Percentiles rank a stretch among this genome's conserved stretches.
Conservation (phyloP, 2,888 invertebrate species). For the Drosophila diplacantha region DNA sequence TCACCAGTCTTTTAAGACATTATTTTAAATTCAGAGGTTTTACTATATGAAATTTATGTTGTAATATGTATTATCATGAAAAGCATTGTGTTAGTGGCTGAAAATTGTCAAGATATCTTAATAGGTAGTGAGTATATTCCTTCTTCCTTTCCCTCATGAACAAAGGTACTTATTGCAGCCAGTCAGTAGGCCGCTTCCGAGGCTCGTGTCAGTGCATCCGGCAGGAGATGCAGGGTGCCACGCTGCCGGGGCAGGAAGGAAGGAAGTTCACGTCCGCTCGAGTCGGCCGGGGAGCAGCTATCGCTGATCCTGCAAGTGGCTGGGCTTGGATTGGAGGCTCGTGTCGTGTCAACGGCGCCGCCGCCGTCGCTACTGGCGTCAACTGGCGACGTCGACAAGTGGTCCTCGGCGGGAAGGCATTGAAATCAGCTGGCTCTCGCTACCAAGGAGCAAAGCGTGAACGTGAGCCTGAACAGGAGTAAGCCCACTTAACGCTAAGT, state of each 20-base stretch:
- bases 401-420: constrained; percentile 30
- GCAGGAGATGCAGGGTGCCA: constrained; percentile 17
- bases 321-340: constrained; percentile 19
- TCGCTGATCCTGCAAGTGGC: constrained; percentile 40
- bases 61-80: too few species aligned
- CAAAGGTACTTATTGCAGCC: background rate
- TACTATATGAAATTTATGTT: too few species aligned
- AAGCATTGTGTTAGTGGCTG: background rate
- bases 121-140: background rate
- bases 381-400: constrained; percentile 26
- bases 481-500: constrained; percentile 51
- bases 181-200: constrained; percentile 17
- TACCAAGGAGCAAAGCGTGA: background rate
- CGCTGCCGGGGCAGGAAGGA: constrained; percentile 1
- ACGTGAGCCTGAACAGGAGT: constrained; percentile 10
- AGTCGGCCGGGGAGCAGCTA: constrained; percentile 11
- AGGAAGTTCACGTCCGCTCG: constrained; percentile 26
- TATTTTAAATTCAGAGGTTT: too few species aligned
- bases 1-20: too few species aligned
- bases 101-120: background rate
- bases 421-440: constrained; percentile 40
- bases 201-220: constrained; percentile 26
- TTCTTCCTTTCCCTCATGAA: background rate
- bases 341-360: constrained; percentile 34
- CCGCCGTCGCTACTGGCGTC: constrained; percentile 5